A percentile compares a stretch with the other conserved stretches of the same genome.
These are phyloP conservation scores for Holothuria glaberrima DNA, from an alignment of 35 echinoderm and acorn worm species.

Conservation along the genomic window DNA sequence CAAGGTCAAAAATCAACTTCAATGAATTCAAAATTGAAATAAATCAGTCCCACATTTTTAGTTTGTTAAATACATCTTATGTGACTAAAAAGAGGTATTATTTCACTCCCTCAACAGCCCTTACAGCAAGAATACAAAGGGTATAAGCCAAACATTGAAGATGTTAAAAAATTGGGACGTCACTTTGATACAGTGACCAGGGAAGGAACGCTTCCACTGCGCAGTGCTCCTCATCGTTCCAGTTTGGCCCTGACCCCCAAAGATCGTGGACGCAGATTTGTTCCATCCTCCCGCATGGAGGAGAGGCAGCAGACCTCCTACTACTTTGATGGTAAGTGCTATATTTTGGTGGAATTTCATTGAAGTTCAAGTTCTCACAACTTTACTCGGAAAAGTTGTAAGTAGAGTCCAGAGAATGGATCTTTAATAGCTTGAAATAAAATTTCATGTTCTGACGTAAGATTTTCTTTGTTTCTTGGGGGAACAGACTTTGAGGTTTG, in stretches of 20 bases:
- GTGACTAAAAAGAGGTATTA: not conserved
- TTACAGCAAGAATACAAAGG: conserved; percentile 88
- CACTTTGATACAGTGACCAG: conserved; percentile 72
- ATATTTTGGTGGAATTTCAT: not conserved
- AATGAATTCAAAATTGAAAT: no score
- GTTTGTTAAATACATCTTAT: no score
- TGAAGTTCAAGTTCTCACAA: not conserved
- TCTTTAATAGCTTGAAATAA: no score
- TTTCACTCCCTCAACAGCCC: conserved; percentile 64
- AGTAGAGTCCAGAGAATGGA: no score
- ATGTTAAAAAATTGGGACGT: conserved; percentile 76
- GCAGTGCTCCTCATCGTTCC: conserved; percentile 65
- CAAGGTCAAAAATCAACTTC: no score
- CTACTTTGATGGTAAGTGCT: conserved; percentile 52
- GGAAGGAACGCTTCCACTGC: conserved; percentile 59
- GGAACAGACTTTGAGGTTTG: no score
- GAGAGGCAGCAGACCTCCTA: conserved; percentile 49
- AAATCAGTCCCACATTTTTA: no score
- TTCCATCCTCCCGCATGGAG: conserved; percentile 18
- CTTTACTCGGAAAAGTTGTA: no score
- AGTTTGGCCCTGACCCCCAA: conserved; percentile 72
- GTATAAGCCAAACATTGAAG: conserved; percentile 87
- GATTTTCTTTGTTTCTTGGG: no score
- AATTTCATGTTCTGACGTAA: no score
- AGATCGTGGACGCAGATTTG: conserved; percentile 56